These are phyloP conservation scores for Hormiphora californensis DNA, from an alignment of 37 sponge, comb jelly and placozoan species.

Conservation along the genomic window DNA sequence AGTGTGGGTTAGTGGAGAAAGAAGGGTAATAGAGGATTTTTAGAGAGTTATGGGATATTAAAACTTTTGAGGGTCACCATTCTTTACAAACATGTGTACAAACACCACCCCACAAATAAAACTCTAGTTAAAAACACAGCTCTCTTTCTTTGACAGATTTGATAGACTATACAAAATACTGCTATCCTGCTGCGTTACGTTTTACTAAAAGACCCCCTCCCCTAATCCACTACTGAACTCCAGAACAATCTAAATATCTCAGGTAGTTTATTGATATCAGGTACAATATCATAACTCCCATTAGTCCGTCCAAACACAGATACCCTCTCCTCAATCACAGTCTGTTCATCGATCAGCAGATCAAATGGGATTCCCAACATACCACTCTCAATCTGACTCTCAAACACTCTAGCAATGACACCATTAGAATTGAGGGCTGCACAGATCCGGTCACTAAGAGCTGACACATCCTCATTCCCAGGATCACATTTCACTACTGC, in stretches of 20 bases:
- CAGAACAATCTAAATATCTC: conserved; percentile 23
- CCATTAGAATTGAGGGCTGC: background rate
- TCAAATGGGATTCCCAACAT: conserved; percentile 28
- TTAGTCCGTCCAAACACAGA: conserved; percentile 13
- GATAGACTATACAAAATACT: too few relatives aligned
- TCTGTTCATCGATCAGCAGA: conserved; percentile 16
- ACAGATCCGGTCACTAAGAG: background rate
- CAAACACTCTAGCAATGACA: background rate
- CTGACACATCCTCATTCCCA: background rate
- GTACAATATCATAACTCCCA: conserved; percentile 4
- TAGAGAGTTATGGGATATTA: too few relatives aligned
- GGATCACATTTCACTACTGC: background rate
- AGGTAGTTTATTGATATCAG: conserved; percentile 38
- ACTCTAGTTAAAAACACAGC: too few relatives aligned
- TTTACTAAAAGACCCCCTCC: too few relatives aligned
- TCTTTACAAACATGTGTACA: too few relatives aligned
- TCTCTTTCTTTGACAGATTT: too few relatives aligned
- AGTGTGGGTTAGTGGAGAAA: too few relatives aligned
- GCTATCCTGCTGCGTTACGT: too few relatives aligned
- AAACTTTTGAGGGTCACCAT: too few relatives aligned
- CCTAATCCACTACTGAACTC: conserved; percentile 35
- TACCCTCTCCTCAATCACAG: conserved; percentile 41
- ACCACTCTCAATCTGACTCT: background rate
- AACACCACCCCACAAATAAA: too few relatives aligned
- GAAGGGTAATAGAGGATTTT: too few relatives aligned